phyloP scores from a whole-genome alignment of 1,140 invertebrate species.

The Drosophila malerkotliana region DNA sequence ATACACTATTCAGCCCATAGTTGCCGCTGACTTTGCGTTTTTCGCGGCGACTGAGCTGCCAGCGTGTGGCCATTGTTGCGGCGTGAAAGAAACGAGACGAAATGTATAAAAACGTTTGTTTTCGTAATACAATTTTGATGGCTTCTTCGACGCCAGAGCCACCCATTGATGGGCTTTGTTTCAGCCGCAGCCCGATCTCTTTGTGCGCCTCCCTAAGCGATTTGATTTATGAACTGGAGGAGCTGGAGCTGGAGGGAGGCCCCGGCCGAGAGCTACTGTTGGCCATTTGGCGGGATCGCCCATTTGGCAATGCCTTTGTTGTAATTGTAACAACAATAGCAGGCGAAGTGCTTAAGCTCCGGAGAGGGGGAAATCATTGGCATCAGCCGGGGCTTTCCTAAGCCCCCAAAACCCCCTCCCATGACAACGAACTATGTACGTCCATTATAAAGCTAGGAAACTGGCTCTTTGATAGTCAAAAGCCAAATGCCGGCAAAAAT shows the following conservation, averaged over 20 bases:
- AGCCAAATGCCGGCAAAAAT: slow-evolving; percentile 50
- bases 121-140: slow-evolving; percentile 82
- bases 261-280: slow-evolving; percentile 27
- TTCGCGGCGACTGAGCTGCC: slow-evolving; percentile 41
- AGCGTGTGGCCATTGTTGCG: slow-evolving; percentile 63
- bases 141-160: slow-evolving; percentile 70
- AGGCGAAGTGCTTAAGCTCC: slow-evolving; percentile 36
- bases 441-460: slow-evolving; percentile 36
- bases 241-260: slow-evolving; percentile 23
- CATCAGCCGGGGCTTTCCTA: slow-evolving; percentile 12
- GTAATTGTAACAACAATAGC: slow-evolving; percentile 72
- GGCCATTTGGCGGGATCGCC: slow-evolving; percentile 50
- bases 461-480: slow-evolving; percentile 35
- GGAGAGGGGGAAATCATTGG: slow-evolving; percentile 37
- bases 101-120: slow-evolving; percentile 78
- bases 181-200: slow-evolving; percentile 27
- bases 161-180: slow-evolving; percentile 69
- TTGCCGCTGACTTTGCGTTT: slow-evolving; percentile 61
- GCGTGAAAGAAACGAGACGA: slow-evolving; percentile 42
- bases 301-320: slow-evolving; percentile 65
- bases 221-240: slow-evolving; percentile 67
- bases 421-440: background rate
- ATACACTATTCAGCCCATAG: slow-evolving; percentile 56
- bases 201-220: slow-evolving; percentile 43
- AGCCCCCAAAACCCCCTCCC: background rate